A percentile compares a stretch with the other conserved stretches of the same genome.
Evolutionary conservation across 2,888 invertebrate species (phyloP).

Genomic region (Patella pellucida): DNA sequence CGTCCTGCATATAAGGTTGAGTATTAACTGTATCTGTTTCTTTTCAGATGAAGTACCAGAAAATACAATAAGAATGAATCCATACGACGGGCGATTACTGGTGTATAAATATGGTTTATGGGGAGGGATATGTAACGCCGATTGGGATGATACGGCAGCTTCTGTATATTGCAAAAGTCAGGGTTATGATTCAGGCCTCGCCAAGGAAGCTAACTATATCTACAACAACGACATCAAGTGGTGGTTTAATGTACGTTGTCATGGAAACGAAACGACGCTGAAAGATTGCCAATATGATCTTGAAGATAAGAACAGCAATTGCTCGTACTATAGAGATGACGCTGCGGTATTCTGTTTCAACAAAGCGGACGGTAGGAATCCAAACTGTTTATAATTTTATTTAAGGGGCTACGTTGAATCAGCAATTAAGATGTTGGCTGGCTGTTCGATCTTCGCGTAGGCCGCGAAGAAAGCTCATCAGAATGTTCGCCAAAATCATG

Average conservation of each 20-base stretch:
- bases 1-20: too few relatives aligned
- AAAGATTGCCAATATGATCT: background rate
- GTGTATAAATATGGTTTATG: slow-evolving; percentile 4
- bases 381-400: too few relatives aligned
- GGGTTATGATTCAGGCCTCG: background rate
- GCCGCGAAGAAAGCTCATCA: too few relatives aligned
- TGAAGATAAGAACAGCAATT: background rate
- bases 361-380: background rate
- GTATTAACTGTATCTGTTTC: too few relatives aligned
- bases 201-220: too few relatives aligned
- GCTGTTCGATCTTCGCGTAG: too few relatives aligned
- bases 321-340: background rate
- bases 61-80: background rate
- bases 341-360: background rate
- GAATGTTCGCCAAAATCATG: too few relatives aligned
- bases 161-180: background rate
- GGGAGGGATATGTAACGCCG: background rate
- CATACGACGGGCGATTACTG: background rate
- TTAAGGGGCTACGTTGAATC: too few relatives aligned
- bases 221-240: background rate
- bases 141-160: background rate
- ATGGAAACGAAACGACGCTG: background rate
- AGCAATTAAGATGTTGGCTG: too few relatives aligned
- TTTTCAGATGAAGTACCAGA: too few relatives aligned
- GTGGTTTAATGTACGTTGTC: background rate